Evolutionary conservation across 2,888 invertebrate species (phyloP), one percentile per base, ranked within the genome.

Genomic region (Venusia cambrica): DNA sequence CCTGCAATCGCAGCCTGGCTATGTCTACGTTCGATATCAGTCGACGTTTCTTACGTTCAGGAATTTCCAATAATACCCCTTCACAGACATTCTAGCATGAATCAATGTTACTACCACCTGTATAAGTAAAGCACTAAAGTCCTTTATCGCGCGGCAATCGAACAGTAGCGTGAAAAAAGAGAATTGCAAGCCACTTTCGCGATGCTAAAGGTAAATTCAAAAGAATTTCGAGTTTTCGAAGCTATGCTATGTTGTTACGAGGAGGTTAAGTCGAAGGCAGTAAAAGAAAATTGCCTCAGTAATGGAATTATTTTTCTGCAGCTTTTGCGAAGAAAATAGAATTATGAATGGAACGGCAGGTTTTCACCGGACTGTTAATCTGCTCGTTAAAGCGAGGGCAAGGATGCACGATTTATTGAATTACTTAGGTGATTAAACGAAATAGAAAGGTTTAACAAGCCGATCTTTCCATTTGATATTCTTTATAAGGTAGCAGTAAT

Each of bases 51-150:
- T 54, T 65, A 78, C 77, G 75, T 73, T 73, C 68, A 72, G 74
- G 80, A 81, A 85, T 85, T 84, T 83, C 78, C 79, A 84, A 83
- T 85, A 84, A 77, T 73, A 73, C 70, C 65, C 60, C 62, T 57
- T 59, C 45, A 18, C 29, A 25, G 35, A 16, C 24, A 5, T 30
- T 29, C 22, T 19, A 25, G 14, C 17, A 17, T 21, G 12, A 28
- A 25, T 38, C 26, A 31, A 22, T 2, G 38, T 2, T 4, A 12
- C 24, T 19, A 20, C 18, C 16, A 16, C 22, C 57, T 39, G 45
- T 70, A 61, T 31, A 0, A 0, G 0, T 1, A 13, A 11, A 1
- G 1, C 0, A 1, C 7, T 60, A 73, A 54, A 47, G 57, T 43
- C 29, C 20, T 49, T 44, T 58, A 43, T 68, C 5, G 40, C 13